A percentile compares a stretch with the other conserved stretches of the same genome.
Evolutionary conservation across 2,797 vertebrate species (phyloP).

Genomic region (Buceros bicornis): DNA sequence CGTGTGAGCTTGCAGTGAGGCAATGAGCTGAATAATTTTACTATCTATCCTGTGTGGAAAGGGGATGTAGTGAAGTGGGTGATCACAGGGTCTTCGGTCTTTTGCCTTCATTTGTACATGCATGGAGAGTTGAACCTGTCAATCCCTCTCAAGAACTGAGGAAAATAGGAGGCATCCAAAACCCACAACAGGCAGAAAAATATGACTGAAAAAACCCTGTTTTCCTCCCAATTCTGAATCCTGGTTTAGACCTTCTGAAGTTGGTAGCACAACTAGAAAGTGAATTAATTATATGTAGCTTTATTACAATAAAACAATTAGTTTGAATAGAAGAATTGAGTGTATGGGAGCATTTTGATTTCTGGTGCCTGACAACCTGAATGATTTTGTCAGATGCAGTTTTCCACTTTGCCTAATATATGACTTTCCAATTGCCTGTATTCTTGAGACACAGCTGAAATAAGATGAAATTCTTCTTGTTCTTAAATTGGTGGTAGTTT

Average conservation of each 20-base stretch:
- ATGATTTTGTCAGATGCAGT: not conserved
- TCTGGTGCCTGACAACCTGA: not conserved
- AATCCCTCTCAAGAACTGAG: not conserved
- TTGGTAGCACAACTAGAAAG: not conserved
- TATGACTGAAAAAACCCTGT: not conserved
- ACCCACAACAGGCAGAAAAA: not conserved
- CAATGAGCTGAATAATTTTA: not conserved
- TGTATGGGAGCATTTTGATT: not conserved
- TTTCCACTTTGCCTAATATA: not conserved
- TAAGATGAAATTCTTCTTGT: not conserved
- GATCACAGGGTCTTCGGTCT: not conserved
- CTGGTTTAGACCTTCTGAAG: not conserved
- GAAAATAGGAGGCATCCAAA: not conserved
- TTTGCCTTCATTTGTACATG: not conserved
- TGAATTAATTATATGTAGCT: not conserved
- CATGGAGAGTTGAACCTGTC: not conserved
- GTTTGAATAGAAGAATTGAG: not conserved
- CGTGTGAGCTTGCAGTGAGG: not conserved
- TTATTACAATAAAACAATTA: not conserved
- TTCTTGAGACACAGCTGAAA: not conserved
- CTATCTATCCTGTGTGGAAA: not conserved
- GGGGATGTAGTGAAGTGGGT: not conserved
- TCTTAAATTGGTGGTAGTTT: not conserved
- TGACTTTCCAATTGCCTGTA: not conserved
- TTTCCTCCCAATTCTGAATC: not conserved